These are phyloP conservation scores for Galago senegalensis DNA, from an alignment of 2,797 vertebrate genomes.

Conservation along the genomic window DNA sequence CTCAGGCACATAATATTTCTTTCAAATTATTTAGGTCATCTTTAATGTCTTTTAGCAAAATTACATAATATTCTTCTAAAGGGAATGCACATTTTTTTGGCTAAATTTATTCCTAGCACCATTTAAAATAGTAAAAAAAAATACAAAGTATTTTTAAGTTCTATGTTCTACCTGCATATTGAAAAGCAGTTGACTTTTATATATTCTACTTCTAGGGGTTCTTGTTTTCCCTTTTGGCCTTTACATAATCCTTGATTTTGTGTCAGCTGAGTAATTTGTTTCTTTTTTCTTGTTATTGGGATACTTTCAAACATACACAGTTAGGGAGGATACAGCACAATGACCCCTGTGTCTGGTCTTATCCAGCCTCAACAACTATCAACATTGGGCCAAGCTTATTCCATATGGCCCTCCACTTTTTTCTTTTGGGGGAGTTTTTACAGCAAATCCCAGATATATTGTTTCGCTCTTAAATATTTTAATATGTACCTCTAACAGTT, in stretches of 20 bases:
- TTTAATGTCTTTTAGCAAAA: conserved; percentile 19
- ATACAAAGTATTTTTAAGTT: background rate
- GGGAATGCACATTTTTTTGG: background rate
- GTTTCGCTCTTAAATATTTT: background rate
- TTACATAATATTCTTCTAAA: conserved; percentile 1
- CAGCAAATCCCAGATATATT: background rate
- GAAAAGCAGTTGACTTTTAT: conserved; percentile 21
- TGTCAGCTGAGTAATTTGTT: background rate
- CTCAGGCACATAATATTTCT: background rate
- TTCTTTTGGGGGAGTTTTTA: background rate
- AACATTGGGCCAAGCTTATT: background rate
- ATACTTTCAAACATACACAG: background rate
- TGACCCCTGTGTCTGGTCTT: background rate
- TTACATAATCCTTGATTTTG: background rate
- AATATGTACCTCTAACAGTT: background rate
- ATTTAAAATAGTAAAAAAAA: background rate
- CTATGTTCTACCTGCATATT: background rate
- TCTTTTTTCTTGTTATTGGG: background rate
- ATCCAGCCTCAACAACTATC: background rate
- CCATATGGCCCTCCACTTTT: background rate
- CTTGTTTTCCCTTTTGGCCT: background rate
- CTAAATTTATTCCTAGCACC: conserved; percentile 6
- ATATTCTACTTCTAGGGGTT: background rate
- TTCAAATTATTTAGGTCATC: background rate
- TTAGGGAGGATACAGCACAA: background rate